Evolutionary conservation across 1,140 invertebrate species (phyloP).

Genomic region (Cecropterus lyciades): DNA sequence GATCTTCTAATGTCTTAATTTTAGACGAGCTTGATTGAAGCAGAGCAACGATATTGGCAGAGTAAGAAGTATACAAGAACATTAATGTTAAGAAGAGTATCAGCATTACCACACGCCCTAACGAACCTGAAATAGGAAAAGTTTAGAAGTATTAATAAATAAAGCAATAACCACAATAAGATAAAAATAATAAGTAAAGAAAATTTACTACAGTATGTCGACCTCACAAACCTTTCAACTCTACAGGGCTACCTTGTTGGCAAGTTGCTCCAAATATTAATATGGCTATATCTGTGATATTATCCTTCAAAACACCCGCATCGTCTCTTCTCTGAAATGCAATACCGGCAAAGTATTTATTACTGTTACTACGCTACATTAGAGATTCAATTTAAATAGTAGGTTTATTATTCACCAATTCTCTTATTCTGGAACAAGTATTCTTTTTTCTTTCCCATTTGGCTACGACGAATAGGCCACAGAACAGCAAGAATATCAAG

Average conservation of each 20-base stretch:
- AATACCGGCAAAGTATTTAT: too few species aligned
- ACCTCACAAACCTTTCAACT: slow-evolving; percentile 71
- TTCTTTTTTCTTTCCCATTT: slow-evolving; percentile 74
- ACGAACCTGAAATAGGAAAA: slow-evolving; percentile 55
- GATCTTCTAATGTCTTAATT: slow-evolving; percentile 85
- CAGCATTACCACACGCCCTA: slow-evolving; percentile 83
- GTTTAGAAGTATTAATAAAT: neutral
- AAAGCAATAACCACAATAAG: too few species aligned
- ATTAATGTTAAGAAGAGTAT: slow-evolving; percentile 81
- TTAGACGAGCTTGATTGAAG: slow-evolving; percentile 86
- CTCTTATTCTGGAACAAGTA: neutral
- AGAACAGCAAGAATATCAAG: slow-evolving; percentile 77
- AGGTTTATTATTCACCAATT: slow-evolving; percentile 7
- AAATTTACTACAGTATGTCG: too few species aligned
- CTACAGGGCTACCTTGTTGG: slow-evolving; percentile 83
- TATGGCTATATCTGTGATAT: slow-evolving; percentile 70
- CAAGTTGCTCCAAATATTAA: slow-evolving; percentile 82
- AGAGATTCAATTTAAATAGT: too few species aligned
- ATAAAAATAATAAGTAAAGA: too few species aligned
- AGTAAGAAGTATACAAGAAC: slow-evolving; percentile 86
- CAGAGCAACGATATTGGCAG: slow-evolving; percentile 88
- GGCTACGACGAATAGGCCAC: slow-evolving; percentile 70
- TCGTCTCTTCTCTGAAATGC: slow-evolving; percentile 47
- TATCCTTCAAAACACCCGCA: slow-evolving; percentile 62
- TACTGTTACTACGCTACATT: too few species aligned